These are phyloP conservation scores for Anaspis maculata DNA, from an alignment of 2,888 invertebrate species.

Conservation along the genomic window DNA sequence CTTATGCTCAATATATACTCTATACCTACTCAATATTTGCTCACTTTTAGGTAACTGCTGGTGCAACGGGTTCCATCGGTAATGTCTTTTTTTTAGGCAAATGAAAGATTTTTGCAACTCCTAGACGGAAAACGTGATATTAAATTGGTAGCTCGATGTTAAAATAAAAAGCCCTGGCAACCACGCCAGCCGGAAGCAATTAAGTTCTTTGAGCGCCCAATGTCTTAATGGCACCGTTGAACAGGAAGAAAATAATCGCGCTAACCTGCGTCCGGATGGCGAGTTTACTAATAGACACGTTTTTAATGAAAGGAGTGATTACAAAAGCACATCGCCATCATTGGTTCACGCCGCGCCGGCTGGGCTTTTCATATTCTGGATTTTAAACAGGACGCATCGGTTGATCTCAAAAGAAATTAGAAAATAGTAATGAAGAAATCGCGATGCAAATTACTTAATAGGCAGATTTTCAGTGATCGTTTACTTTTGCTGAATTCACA, in stretches of 20 bases:
- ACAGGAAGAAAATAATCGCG: slow-evolving; percentile 7
- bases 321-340: background rate
- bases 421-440: too few species aligned
- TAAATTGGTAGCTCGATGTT: background rate
- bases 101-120: background rate
- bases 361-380: too few species aligned
- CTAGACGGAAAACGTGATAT: background rate
- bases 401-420: too few species aligned
- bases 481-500: too few species aligned
- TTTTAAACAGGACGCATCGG: too few species aligned
- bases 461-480: too few species aligned
- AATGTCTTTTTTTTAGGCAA: background rate
- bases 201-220: background rate
- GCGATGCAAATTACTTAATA: too few species aligned
- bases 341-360: too few species aligned
- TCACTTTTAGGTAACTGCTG: too few species aligned
- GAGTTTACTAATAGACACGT: slow-evolving; percentile 20
- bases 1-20: too few species aligned
- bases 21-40: too few species aligned
- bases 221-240: background rate
- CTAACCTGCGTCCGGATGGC: slow-evolving; percentile 13
- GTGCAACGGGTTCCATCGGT: too few species aligned
- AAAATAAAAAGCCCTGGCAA: background rate
- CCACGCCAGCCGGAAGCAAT: background rate
- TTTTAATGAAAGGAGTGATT: slow-evolving; percentile 17